Conservation (phyloP, 2,113 vertebrate species). For the Xyrauchen texanus region DNA sequence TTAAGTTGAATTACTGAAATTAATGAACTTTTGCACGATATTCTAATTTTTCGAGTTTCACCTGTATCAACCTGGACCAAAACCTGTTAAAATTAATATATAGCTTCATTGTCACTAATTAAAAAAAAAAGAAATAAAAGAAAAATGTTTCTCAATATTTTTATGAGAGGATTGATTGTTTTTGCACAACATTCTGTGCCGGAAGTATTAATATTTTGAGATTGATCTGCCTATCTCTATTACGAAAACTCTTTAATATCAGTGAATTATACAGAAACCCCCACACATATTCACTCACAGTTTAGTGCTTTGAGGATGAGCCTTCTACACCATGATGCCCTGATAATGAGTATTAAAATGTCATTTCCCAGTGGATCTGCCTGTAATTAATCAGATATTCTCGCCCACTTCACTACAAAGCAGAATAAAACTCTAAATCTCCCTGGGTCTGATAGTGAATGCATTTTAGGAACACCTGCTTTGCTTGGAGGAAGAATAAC, state of each 20-base stretch:
- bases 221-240: no score
- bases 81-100: no score
- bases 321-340: not conserved
- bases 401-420: conserved; percentile 16
- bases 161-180: no score
- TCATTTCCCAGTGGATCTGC: not conserved
- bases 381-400: conserved; percentile 23
- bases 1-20: no score
- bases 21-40: no score
- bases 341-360: conserved; percentile 18
- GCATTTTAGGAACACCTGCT: conserved; percentile 7
- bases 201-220: no score
- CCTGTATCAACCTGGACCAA: no score
- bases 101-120: no score
- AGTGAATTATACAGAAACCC: not conserved
- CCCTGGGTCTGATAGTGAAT: not conserved
- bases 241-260: conserved; percentile 4
- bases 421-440: not conserved
- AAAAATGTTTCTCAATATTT: no score
- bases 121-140: no score
- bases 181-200: no score
- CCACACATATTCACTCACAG: not conserved
- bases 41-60: no score
- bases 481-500: conserved; percentile 22
- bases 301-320: not conserved